phyloP scores from a whole-genome alignment of 2,113 vertebrate species.

The Phyllostomus discolor region DNA sequence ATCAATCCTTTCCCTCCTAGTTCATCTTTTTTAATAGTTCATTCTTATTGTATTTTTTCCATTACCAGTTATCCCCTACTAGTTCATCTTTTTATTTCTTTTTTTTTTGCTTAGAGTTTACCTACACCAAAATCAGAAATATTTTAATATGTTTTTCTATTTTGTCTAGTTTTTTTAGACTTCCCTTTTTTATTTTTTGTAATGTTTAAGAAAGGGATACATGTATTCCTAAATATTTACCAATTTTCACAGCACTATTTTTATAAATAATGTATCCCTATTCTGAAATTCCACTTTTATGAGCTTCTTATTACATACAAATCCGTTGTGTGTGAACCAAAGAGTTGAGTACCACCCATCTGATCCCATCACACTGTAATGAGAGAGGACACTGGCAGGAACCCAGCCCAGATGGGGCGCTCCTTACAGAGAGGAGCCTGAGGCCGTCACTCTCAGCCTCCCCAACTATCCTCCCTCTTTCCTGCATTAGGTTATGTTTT shows the following conservation, averaged over 20 bases:
- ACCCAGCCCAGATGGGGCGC: not conserved
- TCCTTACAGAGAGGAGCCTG: not conserved
- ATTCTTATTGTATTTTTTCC: too few species aligned
- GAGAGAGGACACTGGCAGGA: not conserved
- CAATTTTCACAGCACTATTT: not conserved
- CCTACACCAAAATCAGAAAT: not conserved
- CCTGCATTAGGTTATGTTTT: not conserved
- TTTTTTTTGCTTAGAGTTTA: not conserved
- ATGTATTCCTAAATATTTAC: constrained; percentile 5
- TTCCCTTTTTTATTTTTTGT: not conserved
- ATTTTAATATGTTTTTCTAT: not conserved
- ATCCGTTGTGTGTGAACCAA: not conserved
- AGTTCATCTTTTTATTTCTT: not conserved
- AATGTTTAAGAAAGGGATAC: not conserved
- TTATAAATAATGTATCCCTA: not conserved
- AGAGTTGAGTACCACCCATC: not conserved
- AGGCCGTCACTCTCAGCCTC: not conserved
- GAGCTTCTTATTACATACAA: not conserved
- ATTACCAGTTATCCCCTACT: too few species aligned
- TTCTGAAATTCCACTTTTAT: not conserved
- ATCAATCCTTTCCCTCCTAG: not conserved
- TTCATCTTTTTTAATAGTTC: not conserved
- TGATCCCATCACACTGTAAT: not conserved
- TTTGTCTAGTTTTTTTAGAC: not conserved
- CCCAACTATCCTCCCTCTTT: not conserved